A percentile compares a stretch with the other conserved stretches of the same genome.
Conservation (phyloP, 2,113 vertebrate species). For the Oncorhynchus nerka region DNA sequence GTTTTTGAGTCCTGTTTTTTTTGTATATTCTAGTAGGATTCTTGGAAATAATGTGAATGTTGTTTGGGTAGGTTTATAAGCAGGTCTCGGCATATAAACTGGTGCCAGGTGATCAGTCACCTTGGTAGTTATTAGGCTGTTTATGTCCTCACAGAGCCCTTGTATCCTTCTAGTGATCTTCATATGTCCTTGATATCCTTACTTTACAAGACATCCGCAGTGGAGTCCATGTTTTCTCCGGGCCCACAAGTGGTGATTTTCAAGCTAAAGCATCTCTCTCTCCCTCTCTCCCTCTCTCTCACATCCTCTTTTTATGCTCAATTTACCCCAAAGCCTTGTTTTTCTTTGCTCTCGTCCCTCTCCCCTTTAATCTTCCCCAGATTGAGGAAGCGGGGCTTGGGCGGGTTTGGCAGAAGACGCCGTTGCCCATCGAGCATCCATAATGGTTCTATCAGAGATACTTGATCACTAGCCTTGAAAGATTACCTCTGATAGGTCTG, state of each 20-base stretch:
- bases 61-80: too few species aligned
- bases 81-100: not conserved
- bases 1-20: not conserved
- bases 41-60: not conserved
- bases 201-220: not conserved
- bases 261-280: conserved; percentile 22
- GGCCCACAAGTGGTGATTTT: conserved; percentile 19
- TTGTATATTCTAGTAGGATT: not conserved
- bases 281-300: conserved; percentile 9
- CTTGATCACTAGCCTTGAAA: conserved; percentile 62
- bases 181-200: not conserved
- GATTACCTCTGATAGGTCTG: conserved; percentile 39
- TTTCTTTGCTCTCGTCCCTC: not conserved
- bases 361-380: conserved; percentile 48
- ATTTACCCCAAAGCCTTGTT: not conserved
- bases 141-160: not conserved
- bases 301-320: conserved; percentile 21
- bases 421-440: conserved; percentile 29
- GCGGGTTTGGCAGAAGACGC: conserved; percentile 16
- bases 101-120: not conserved
- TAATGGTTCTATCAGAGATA: conserved; percentile 42
- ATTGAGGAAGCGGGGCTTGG: conserved; percentile 24
- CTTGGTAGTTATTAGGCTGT: not conserved
- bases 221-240: conserved; percentile 24
- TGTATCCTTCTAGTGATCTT: not conserved